Evolutionary conservation across 2,797 vertebrate species (phyloP), one percentile per base, ranked within the genome.

Genomic region (Glossophaga mutica): DNA sequence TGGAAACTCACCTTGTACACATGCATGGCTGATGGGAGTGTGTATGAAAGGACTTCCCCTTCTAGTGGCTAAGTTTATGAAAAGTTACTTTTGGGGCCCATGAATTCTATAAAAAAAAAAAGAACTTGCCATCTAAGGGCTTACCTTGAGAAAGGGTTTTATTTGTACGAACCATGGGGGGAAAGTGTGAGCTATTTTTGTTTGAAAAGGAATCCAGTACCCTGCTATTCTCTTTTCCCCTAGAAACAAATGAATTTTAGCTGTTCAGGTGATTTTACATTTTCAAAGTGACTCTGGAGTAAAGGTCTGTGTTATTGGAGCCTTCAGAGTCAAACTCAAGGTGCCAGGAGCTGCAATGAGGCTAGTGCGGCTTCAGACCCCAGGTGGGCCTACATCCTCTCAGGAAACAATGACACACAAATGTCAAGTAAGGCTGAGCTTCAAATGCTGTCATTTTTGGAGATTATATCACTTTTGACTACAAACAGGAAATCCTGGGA

Each of bases 131-230:
- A 57, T n/a, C n/a, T 70, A 82, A 55, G 39, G 24, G 22, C 34
- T 90, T 79, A 52, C 37, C 83, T 82, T 71, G 52, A 97, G 88
- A 71, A 96, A 90, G 42, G 42, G 94, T 71, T 94, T 91, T 92
- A 83, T 94, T 93, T 87, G 44, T 68, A 84, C 14, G 76, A 77
- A 77, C 42, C 59, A 14, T 59, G 65, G 70, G 74, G 0, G 32
- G 4, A 94, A 94, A 73, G 10, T 39, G 34, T 70, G 46, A 93
- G 84, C 37, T 94, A 82, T 71, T 96, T 96, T 86, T 89, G 15
- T 86, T 94, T 84, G 32, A 91, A 94, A 84, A 94, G 70, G 37
- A 96, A 87, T 57, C 62, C 9, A 59, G 55, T 42, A 44, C 19
- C 24, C 32, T 42, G 42, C 26, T 91, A 12, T 39, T 77, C 32